Evolutionary conservation across 2,113 vertebrate genomes (phyloP).

Genomic region (Saimiri boliviensis): DNA sequence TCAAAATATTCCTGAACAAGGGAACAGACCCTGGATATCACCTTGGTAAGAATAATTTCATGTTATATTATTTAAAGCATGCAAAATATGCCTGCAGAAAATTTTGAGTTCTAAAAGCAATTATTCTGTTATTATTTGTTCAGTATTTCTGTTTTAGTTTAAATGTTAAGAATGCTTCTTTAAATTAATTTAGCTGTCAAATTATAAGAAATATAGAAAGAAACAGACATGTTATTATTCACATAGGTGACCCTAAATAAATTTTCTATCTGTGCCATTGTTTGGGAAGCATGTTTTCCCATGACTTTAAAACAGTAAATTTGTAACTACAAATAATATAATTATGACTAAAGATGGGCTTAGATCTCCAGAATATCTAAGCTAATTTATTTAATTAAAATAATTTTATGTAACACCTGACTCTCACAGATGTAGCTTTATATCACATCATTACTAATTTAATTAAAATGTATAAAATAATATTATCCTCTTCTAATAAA

Average conservation of each 20-base stretch:
- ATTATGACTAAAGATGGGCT: background rate
- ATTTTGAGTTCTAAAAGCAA: constrained; percentile 58
- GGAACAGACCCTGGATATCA: background rate
- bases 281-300: background rate
- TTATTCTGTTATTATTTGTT: constrained; percentile 66
- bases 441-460: background rate
- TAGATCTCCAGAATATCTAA: constrained; percentile 49
- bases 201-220: constrained; percentile 20
- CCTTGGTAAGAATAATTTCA: constrained; percentile 53
- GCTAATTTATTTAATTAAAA: constrained; percentile 28
- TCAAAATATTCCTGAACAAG: background rate
- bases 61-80: constrained; percentile 54
- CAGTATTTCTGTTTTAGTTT: constrained; percentile 56
- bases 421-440: background rate
- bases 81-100: constrained; percentile 55
- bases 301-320: constrained; percentile 11
- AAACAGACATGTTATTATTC: constrained; percentile 45
- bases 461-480: background rate
- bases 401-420: background rate
- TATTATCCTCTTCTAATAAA: background rate
- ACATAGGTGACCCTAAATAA: constrained; percentile 14
- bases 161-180: constrained; percentile 51
- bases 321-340: background rate
- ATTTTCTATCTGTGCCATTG: background rate
- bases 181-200: constrained; percentile 59